phyloP scores from a whole-genome alignment of 2,797 vertebrate species.

The Zalophus californianus region DNA sequence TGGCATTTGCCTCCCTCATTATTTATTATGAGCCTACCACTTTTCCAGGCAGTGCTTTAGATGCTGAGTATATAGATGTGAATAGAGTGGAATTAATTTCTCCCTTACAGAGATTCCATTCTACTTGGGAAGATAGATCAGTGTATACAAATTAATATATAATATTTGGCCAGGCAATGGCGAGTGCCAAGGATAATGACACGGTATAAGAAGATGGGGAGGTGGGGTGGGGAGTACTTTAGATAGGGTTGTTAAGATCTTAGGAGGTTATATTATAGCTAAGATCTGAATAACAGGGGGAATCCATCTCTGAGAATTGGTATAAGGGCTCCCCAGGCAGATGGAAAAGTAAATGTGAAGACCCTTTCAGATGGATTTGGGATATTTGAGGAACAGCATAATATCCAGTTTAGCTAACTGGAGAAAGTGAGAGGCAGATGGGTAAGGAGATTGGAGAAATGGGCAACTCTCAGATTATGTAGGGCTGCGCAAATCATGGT shows the following conservation, averaged over 20 bases:
- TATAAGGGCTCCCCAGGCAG: neutral
- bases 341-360: neutral
- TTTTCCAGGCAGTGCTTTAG: neutral
- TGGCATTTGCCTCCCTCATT: slow-evolving; percentile 18
- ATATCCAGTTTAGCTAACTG: neutral
- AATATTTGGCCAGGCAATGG: neutral
- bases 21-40: neutral
- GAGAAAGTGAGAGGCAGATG: neutral
- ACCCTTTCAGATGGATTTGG: neutral
- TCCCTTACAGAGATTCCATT: neutral
- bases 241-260: neutral
- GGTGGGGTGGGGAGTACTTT: neutral
- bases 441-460: neutral
- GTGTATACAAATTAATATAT: neutral
- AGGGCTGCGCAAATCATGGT: no score
- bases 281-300: neutral
- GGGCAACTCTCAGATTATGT: accelerated
- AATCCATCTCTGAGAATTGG: neutral
- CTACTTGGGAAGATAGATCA: neutral
- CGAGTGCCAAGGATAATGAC: neutral
- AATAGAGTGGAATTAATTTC: neutral
- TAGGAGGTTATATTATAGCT: neutral
- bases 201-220: neutral
- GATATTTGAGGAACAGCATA: neutral
- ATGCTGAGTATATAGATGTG: neutral